Conservation (phyloP, 2,888 invertebrate genomes). For the Microdon myrmicae region DNA sequence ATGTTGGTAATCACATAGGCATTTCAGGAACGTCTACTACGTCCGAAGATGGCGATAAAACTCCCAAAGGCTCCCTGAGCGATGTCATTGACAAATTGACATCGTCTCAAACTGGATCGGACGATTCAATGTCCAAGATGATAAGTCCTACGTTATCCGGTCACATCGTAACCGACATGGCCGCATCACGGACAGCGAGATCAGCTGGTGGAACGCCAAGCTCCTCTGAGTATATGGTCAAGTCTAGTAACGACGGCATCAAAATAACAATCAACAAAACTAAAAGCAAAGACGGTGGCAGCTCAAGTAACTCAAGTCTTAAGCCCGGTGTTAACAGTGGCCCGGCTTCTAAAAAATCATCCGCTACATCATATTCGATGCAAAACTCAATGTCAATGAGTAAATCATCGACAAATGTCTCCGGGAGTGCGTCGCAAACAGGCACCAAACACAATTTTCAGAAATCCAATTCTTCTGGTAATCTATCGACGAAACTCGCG, state of each 20-base stretch:
- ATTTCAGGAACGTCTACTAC: slow-evolving; percentile 3
- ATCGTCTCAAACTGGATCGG: slow-evolving; percentile 70
- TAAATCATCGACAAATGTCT: slow-evolving; percentile 44
- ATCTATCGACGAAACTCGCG: slow-evolving; percentile 60
- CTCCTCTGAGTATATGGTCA: slow-evolving; percentile 88
- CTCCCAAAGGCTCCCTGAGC: slow-evolving; percentile 80
- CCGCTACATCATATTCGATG: slow-evolving; percentile 19
- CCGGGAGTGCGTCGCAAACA: slow-evolving; percentile 13
- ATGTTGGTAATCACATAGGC: slow-evolving; percentile 33
- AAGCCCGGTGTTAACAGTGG: slow-evolving; percentile 89
- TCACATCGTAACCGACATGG: slow-evolving; percentile 67
- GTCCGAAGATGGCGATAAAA: slow-evolving; percentile 60
- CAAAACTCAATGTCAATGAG: slow-evolving; percentile 26
- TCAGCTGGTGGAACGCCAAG: slow-evolving; percentile 50
- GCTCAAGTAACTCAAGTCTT: slow-evolving; percentile 71
- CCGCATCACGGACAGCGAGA: slow-evolving; percentile 68
- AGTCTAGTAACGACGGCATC: slow-evolving; percentile 85
- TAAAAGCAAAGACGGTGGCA: slow-evolving; percentile 69
- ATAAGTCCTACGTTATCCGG: slow-evolving; percentile 29
- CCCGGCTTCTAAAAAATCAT: slow-evolving; percentile 80
- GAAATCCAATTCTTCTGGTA: slow-evolving; percentile 65
- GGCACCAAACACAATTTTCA: slow-evolving; percentile 62
- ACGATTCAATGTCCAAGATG: slow-evolving; percentile 38
- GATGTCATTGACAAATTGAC: slow-evolving; percentile 89
- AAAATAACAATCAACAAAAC: slow-evolving; percentile 93